Evolutionary conservation across 2,888 invertebrate genomes (phyloP).

Genomic region (Macaria liturata): DNA sequence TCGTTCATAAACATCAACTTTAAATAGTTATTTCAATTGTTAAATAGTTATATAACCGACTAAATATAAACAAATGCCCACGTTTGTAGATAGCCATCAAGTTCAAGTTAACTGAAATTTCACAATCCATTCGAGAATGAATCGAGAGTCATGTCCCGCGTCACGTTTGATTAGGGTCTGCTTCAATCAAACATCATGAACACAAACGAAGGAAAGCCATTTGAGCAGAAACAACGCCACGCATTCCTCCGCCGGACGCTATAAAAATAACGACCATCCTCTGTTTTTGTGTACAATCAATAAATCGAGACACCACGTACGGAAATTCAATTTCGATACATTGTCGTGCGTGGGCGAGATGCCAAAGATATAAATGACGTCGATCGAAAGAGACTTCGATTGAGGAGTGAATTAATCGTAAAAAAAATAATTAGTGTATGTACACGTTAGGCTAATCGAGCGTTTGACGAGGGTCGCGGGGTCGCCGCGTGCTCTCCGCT

Average conservation of each 20-base stretch:
- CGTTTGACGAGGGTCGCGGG: conserved; percentile 78
- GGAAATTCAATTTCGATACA: conserved; percentile 61
- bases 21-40: too few species aligned
- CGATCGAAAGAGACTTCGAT: conserved; percentile 49
- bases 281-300: conserved; percentile 51
- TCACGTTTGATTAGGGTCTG: conserved; percentile 45
- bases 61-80: background rate
- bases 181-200: conserved; percentile 25
- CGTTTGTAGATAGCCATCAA: background rate
- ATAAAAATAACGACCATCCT: conserved; percentile 52
- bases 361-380: conserved; percentile 57
- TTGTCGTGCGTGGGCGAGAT: conserved; percentile 57
- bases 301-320: conserved; percentile 55
- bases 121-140: conserved; percentile 40
- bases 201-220: conserved; percentile 30
- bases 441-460: conserved; percentile 76
- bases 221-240: conserved; percentile 39
- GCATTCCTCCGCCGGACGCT: conserved; percentile 39
- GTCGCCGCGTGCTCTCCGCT: conserved; percentile 59
- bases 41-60: background rate
- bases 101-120: conserved; percentile 46
- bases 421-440: conserved; percentile 70
- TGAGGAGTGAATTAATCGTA: conserved; percentile 54
- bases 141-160: conserved; percentile 48
- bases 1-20: too few species aligned